Base-by-base conservation (phyloP, 2,797 vertebrate genomes). In the Channa striata region DNA sequence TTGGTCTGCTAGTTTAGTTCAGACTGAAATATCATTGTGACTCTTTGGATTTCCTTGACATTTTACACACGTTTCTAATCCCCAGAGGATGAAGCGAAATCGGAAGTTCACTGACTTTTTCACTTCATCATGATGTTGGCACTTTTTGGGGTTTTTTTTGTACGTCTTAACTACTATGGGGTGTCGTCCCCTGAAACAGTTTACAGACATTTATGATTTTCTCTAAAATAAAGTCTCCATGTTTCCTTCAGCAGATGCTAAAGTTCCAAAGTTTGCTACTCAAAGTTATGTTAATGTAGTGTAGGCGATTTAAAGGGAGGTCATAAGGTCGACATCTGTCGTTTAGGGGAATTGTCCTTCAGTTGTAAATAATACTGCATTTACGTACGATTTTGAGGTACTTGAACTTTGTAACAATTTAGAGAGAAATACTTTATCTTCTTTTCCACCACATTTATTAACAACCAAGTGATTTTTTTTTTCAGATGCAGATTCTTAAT, bases 1-100 rank as follows among this genome's bases (percentile, higher is more conserved):
- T 17, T 48, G 25, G 23, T 51, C 39, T 14, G 25, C 17, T 43
- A 12, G 23, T 52, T 63, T 42, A 47, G 11, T 60, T 23, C 11
- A 13, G 36, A 36, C n/a, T n/a, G 19, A 73, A 69, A 42, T 77
- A 25, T 48, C 34, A 17, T 44, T 17, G 17, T 61, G 33, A 44
- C 25, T 23, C 1, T 14, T n/a, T 25, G 17, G 23, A 49, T 54
- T 44, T 25, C 16, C n/a, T 20, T 43, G 70, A 72, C 5, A 36
- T 43, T 68, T 61, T 58, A 10, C n/a, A 44, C 16, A 64, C 11
- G 30, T 59, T 25, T 40, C 14, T 5, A 14, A 19, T 34, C 23
- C 16, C 44, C 23, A 47, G 16, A 42, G n/a, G 40, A 61, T 39
- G 21, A 34, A n/a, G 17, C 21, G 2, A 11, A 7, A 2, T 37